phyloP scores from a whole-genome alignment of 2,797 vertebrate species.

The Pelodytes ibericus region DNA sequence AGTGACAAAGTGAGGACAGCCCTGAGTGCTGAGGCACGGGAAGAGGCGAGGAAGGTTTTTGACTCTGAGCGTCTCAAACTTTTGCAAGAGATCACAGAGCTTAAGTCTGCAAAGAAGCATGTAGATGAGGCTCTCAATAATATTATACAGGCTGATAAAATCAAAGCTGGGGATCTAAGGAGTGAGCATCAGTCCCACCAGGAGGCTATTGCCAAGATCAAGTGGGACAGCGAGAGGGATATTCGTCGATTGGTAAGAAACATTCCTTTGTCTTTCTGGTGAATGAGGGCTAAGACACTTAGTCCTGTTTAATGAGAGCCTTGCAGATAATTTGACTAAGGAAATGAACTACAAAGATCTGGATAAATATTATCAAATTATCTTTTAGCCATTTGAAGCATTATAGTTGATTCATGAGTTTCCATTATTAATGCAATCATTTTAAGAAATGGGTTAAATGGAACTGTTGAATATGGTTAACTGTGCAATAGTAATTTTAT shows the following conservation, averaged over 20 bases:
- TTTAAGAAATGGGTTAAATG: no score
- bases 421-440: no score
- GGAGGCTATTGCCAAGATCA: slow-evolving; percentile 97
- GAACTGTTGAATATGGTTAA: no score
- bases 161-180: slow-evolving; percentile 94
- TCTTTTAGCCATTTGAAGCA: no score
- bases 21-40: slow-evolving; percentile 90
- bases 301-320: no score
- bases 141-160: slow-evolving; percentile 96
- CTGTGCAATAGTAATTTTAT: no score
- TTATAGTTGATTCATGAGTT: no score
- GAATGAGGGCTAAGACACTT: no score
- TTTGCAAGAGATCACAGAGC: slow-evolving; percentile 90
- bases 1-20: slow-evolving; percentile 95
- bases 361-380: no score
- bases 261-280: not conserved
- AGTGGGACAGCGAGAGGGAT: slow-evolving; percentile 95
- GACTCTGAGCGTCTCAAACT: slow-evolving; percentile 95
- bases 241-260: slow-evolving; percentile 94
- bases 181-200: slow-evolving; percentile 97
- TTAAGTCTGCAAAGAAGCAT: slow-evolving; percentile 91
- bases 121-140: slow-evolving; percentile 94
- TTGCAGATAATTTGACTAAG: no score
- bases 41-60: slow-evolving; percentile 96
- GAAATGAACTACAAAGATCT: no score